These are phyloP conservation scores for Apostichopus japonicus DNA, from an alignment of 35 echinoderm and acorn worm species.

Conservation along the genomic window DNA sequence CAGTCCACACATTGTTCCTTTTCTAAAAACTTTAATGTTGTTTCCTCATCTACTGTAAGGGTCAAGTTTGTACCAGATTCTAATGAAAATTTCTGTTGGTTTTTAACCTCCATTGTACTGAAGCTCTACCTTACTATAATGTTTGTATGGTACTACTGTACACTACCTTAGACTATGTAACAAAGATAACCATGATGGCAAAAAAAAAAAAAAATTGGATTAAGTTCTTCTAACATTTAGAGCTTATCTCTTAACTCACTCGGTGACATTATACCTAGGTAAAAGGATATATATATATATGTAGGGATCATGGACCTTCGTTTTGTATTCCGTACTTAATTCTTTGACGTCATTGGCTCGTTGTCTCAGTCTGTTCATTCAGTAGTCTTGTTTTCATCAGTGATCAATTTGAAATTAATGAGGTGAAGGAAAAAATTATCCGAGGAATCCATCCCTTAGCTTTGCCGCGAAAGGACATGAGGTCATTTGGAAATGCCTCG, in stretches of 20 bases:
- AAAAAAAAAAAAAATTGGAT: no score
- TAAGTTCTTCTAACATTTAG: not conserved
- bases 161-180: no score
- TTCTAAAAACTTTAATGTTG: no score
- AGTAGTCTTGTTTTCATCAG: not conserved
- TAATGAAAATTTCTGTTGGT: no score
- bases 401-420: constrained; percentile 49
- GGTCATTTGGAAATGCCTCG: constrained; percentile 50
- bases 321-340: not conserved
- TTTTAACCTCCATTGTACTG: no score
- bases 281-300: not conserved
- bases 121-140: no score
- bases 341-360: constrained; percentile 15
- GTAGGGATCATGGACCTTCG: not conserved
- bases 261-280: not conserved
- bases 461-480: constrained; percentile 33
- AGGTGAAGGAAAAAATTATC: constrained; percentile 15
- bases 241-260: not conserved
- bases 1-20: no score
- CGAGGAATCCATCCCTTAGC: not conserved
- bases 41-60: no score
- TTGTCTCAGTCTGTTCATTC: not conserved
- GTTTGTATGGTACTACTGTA: no score
- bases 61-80: no score
- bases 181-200: no score